Base-by-base conservation (phyloP, 2,888 invertebrate species). In the Onthophagus sagittarius region DNA sequence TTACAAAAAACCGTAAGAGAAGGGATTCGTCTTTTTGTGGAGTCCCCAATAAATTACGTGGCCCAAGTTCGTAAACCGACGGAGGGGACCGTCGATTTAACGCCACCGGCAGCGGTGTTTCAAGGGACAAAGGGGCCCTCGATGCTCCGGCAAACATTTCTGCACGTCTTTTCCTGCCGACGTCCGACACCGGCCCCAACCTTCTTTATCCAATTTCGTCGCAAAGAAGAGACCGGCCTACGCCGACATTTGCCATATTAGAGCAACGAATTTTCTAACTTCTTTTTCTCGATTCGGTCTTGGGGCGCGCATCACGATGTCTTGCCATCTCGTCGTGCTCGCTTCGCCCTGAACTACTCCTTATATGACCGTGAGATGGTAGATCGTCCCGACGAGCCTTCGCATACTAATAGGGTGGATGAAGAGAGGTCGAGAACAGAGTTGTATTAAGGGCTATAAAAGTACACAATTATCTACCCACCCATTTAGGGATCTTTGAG, bases 341-440 rank as follows among this genome's bases (percentile, higher is more conserved):
- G 67, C 23, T 31, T 23, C 15, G 67, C 31, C 63, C 67, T 67
- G 67, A 32, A 67, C 39, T 53, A 23, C 67, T 67, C 77, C 77
- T 73, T 77, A 77, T 77, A 77, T 75, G 77, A 77, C 75, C 67
- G 73, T 72, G 74, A 76, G 76, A 76, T 76, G 75, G 77, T 67
- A 67, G 67, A 77, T 77, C 77, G 76, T 74, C 76, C 71, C 74
- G 71, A 73, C 72, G 72, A 73, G 75, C 73, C 74, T 75, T 76
- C 76, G 76, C 74, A 76, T 74, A 76, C 74, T 77, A 77, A 76
- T 71, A 53, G 39, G 39, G 39, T 53, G 39, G 39, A 53, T 53
- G 39, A 53, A 53, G 39, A 53, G 39, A 53, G 39, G 1, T 53
- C 9, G 39, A 53, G 11, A 4, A 11, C 39, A 53, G 39, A 9